A percentile compares a stretch with the other conserved stretches of the same genome.
Conservation (phyloP, 2,113 vertebrate genomes). For the Melospiza georgiana region DNA sequence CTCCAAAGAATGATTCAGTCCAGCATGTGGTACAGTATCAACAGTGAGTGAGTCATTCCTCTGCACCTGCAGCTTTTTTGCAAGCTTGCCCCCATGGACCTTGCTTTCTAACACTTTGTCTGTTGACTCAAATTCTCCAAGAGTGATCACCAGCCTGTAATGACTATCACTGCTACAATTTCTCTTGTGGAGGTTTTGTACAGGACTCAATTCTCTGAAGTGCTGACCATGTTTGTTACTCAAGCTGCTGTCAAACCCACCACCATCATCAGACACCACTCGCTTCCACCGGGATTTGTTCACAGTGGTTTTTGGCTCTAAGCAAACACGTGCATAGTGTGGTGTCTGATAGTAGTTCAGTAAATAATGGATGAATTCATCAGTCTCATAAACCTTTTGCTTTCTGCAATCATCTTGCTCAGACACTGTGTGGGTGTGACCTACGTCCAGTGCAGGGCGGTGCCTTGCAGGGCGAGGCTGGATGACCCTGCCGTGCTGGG, state of each 20-base stretch:
- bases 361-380: conserved; percentile 81
- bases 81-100: neutral
- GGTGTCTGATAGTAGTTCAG: conserved; percentile 78
- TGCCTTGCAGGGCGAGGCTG: conserved; percentile 3
- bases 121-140: neutral
- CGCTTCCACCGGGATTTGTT: conserved; percentile 70
- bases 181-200: neutral
- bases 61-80: conserved; percentile 10
- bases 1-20: conserved; percentile 9
- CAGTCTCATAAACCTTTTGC: conserved; percentile 78
- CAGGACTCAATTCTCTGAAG: conserved; percentile 40
- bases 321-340: conserved; percentile 62
- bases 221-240: neutral
- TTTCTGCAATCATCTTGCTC: conserved; percentile 35
- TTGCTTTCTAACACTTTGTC: neutral
- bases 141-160: neutral
- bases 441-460: neutral
- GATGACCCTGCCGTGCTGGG: neutral
- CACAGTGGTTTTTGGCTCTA: neutral
- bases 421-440: neutral
- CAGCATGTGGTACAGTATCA: neutral
- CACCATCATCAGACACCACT: conserved; percentile 53
- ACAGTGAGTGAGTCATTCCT: neutral
- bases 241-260: conserved; percentile 65
- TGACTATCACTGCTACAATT: neutral